Evolutionary conservation across 2,797 vertebrate species (phyloP).

Genomic region (Simalia tracyae): DNA sequence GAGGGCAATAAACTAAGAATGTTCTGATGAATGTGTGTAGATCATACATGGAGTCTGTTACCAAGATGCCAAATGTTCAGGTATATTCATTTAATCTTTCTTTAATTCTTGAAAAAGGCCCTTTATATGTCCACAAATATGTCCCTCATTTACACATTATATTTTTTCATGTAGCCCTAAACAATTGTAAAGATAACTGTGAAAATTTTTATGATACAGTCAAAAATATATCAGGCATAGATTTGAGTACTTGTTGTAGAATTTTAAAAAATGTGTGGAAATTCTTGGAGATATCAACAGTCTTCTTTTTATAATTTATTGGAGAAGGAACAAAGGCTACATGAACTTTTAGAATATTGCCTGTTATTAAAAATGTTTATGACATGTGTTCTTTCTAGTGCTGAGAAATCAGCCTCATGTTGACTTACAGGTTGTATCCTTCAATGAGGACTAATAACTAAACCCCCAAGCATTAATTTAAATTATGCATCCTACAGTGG

Average conservation of each 20-base stretch:
- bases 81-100: background rate
- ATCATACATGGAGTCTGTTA: background rate
- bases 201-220: background rate
- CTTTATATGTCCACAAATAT: background rate
- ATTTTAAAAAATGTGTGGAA: background rate
- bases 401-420: background rate
- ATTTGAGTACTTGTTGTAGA: background rate
- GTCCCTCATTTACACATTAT: background rate
- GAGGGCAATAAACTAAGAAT: background rate
- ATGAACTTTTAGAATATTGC: background rate
- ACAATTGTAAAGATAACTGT: background rate
- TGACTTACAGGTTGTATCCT: background rate
- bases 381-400: background rate
- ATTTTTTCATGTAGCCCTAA: background rate
- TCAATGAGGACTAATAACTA: background rate
- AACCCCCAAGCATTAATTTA: background rate
- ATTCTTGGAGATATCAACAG: background rate
- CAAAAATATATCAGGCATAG: background rate
- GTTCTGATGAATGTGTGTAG: background rate
- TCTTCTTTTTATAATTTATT: background rate
- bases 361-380: background rate
- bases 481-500: fast-evolving
- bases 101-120: background rate
- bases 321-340: background rate
- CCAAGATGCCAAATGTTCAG: background rate